phyloP scores from a whole-genome alignment of 64 coral and sea anemone genomes.

The Exaiptasia diaphana region DNA sequence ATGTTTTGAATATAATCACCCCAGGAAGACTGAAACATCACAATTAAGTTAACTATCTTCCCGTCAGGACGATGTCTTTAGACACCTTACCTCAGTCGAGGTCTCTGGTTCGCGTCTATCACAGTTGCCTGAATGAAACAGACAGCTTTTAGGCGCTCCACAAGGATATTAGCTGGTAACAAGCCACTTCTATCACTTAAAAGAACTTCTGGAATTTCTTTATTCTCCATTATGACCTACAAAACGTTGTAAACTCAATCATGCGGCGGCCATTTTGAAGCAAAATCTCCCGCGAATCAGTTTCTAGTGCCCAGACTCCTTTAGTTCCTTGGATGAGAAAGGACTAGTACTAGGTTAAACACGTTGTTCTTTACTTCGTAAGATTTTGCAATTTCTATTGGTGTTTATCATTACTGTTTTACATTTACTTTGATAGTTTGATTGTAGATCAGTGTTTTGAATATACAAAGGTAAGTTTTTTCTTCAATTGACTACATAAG shows the following conservation, averaged over 20 bases:
- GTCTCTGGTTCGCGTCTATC: slow-evolving; percentile 13
- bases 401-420: too few relatives aligned
- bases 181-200: slow-evolving; percentile 57
- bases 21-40: too few relatives aligned
- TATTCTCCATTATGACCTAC: slow-evolving; percentile 18
- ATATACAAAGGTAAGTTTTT: too few relatives aligned
- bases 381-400: too few relatives aligned
- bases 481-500: too few relatives aligned
- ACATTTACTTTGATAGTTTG: too few relatives aligned
- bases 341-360: not conserved
- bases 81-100: slow-evolving; percentile 49
- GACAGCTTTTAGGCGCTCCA: slow-evolving; percentile 32
- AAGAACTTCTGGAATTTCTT: slow-evolving; percentile 60
- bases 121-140: slow-evolving; percentile 52
- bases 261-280: too few relatives aligned
- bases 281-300: slow-evolving; percentile 75
- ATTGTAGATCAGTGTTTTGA: too few relatives aligned
- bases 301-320: not conserved
- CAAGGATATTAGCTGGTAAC: slow-evolving; percentile 24
- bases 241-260: too few relatives aligned
- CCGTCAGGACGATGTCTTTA: too few relatives aligned
- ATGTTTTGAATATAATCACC: too few relatives aligned
- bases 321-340: not conserved
- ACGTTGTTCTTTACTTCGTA: not conserved
- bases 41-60: too few relatives aligned